These are phyloP conservation scores for Ctenopoma multispine DNA, from an alignment of 2,797 vertebrate species.

Conservation along the genomic window DNA sequence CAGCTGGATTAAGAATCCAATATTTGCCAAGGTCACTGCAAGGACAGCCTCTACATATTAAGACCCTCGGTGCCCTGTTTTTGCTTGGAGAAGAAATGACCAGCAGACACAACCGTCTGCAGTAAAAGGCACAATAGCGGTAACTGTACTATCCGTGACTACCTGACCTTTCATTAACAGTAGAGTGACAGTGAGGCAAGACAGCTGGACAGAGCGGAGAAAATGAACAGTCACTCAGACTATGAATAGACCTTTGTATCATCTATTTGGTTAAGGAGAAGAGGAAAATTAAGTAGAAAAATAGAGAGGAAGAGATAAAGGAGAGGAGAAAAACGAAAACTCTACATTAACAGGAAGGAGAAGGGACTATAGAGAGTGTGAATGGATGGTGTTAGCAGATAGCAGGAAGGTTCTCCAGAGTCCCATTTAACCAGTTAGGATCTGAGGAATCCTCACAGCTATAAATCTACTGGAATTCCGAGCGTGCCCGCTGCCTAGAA, in stretches of 20 bases:
- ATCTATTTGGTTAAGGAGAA: conserved; percentile 34
- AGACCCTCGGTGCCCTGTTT: conserved; percentile 38
- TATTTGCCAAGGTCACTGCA: conserved; percentile 64
- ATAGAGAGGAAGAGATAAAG: not conserved
- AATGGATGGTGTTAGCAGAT: conserved; percentile 41
- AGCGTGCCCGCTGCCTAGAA: conserved; percentile 68
- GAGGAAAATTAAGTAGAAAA: conserved; percentile 16
- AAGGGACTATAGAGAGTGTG: not conserved
- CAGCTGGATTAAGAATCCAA: conserved; percentile 48
- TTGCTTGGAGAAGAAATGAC: conserved; percentile 59
- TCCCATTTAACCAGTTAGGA: conserved; percentile 70
- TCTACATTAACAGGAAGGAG: conserved; percentile 18
- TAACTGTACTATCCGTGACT: conserved; percentile 64
- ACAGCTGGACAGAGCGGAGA: conserved; percentile 66
- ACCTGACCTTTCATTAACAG: conserved; percentile 73
- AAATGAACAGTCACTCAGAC: conserved; percentile 73
- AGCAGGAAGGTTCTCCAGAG: conserved; percentile 61
- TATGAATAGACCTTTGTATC: conserved; percentile 79
- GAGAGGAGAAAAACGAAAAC: not conserved
- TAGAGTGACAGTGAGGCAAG: conserved; percentile 73
- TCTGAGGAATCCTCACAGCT: conserved; percentile 61
- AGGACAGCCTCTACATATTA: conserved; percentile 52
- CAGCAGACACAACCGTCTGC: conserved; percentile 37
- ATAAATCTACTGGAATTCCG: conserved; percentile 77
- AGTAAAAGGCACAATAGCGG: conserved; percentile 64